Base-by-base conservation (phyloP, 1,140 invertebrate genomes). In the Sinella curviseta region DNA sequence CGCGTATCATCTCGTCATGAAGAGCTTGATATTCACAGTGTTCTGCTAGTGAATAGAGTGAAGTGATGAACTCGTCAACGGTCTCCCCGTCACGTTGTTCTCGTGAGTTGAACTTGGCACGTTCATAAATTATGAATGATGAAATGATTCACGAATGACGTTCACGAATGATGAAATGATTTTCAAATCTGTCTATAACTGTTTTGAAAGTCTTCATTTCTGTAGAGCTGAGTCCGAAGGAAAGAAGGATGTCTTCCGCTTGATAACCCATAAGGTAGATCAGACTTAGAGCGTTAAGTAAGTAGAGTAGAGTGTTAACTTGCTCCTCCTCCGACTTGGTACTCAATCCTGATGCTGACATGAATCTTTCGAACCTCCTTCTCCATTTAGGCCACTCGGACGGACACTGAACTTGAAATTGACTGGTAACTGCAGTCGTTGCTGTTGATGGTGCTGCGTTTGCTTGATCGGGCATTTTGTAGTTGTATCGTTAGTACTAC, bases 101-200 rank as follows among this genome's bases (percentile, higher is more conserved):
- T 8, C 82, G 76, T 28, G 67, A 81, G 76, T 84, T 80, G 77
- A 84, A 84, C 28, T 80, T 80, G 17, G 80, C 80, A 14, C 81
- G 74, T 73, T 83, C 82, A 74, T 82, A 84, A 2, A 83, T 70
- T 67, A 78, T 60, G 65, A 2, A 76, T 65, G 26, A 80, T 75
- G 76, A 82, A 84, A 76, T 84, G 79, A 28, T 55, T 55, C 1
- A 83, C 65, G 39, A 48, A 48, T 26, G 8, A n/a, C 57, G 85
- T 74, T 84, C 83, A 3, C 84, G 80, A 17, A 84, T 81, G 80
- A 84, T 81, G 80, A 88, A 88, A 85, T 87, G 84, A 17, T 81
- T 74, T 1, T 84, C 75, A 54, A 83, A 84, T 34, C 74, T 78
- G 48, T 78, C 73, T 8, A 81, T 12, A 16, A 83, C 82, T 17